Conservation (phyloP, 2,797 vertebrate genomes). For the Buceros bicornis region DNA sequence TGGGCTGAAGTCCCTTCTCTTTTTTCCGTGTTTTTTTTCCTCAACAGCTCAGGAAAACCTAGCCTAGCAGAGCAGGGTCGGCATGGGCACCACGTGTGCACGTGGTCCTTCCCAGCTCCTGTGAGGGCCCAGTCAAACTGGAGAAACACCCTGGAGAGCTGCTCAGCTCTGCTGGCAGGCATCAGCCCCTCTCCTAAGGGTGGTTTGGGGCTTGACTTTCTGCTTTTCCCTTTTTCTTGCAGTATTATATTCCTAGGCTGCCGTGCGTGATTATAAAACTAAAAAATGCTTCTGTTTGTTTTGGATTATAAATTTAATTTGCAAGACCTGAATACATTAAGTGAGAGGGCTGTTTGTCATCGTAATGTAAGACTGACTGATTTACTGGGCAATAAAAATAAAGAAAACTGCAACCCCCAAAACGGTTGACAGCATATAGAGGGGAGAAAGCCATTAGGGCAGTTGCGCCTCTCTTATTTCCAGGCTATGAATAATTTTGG, state of each 20-base stretch:
- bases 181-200: fast-evolving
- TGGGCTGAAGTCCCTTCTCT: neutral
- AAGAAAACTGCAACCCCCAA: neutral
- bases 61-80: too few species aligned
- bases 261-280: neutral
- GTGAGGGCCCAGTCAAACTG: fast-evolving
- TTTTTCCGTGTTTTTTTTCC: neutral
- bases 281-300: neutral
- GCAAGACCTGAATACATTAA: neutral
- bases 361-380: neutral
- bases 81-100: fast-evolving
- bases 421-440: neutral
- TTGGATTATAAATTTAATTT: neutral
- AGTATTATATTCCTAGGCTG: neutral
- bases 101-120: neutral
- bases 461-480: neutral
- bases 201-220: neutral
- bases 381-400: neutral
- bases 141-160: neutral
- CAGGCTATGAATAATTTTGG: neutral
- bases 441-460: neutral
- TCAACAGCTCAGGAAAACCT: neutral
- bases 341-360: neutral
- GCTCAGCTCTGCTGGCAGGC: neutral
- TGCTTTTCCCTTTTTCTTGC: too few species aligned